These are phyloP conservation scores for Noctua fimbriata DNA, from an alignment of 2,888 invertebrate species.

Conservation along the genomic window DNA sequence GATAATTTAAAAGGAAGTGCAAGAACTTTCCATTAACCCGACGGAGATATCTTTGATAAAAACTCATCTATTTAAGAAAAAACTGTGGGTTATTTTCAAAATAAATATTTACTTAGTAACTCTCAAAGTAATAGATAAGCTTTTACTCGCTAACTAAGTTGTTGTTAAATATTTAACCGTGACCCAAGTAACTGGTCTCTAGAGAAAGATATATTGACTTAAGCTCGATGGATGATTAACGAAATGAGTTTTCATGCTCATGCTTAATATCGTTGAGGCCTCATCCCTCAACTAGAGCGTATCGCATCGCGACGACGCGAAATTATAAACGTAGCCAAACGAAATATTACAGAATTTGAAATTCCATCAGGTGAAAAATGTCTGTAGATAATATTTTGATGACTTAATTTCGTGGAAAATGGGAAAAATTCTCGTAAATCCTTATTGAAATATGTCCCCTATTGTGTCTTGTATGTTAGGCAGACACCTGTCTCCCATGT, in stretches of 20 bases:
- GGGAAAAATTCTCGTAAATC: conserved; percentile 1
- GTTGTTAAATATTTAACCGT: conserved; percentile 50
- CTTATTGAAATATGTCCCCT: conserved; percentile 25
- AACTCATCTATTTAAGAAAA: conserved; percentile 18
- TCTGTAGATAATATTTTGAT: conserved; percentile 18
- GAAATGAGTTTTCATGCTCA: conserved; percentile 57
- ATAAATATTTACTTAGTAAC: conserved; percentile 13
- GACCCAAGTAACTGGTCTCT: conserved; percentile 46
- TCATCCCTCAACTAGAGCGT: conserved; percentile 45
- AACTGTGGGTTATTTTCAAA: conserved; percentile 23
- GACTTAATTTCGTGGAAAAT: conserved; percentile 33
- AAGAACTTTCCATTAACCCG: conserved; percentile 38
- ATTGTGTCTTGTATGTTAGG: conserved; percentile 32
- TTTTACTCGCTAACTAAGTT: conserved; percentile 29
- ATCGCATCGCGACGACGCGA: conserved; percentile 35
- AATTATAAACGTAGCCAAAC: conserved; percentile 32
- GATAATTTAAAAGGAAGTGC: conserved; percentile 30
- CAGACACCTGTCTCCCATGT: conserved; percentile 47
- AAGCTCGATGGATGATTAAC: conserved; percentile 48
- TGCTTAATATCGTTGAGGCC: conserved; percentile 50
- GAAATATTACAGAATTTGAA: conserved; percentile 43
- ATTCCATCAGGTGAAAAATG: conserved; percentile 19
- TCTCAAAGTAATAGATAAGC: conserved; percentile 23
- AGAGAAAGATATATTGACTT: conserved; percentile 48
- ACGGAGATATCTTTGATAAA: conserved; percentile 36